Percentiles rank a stretch among this genome's conserved stretches.
Conservation (phyloP, 2,888 invertebrate genomes). For the Operophtera brumata region DNA sequence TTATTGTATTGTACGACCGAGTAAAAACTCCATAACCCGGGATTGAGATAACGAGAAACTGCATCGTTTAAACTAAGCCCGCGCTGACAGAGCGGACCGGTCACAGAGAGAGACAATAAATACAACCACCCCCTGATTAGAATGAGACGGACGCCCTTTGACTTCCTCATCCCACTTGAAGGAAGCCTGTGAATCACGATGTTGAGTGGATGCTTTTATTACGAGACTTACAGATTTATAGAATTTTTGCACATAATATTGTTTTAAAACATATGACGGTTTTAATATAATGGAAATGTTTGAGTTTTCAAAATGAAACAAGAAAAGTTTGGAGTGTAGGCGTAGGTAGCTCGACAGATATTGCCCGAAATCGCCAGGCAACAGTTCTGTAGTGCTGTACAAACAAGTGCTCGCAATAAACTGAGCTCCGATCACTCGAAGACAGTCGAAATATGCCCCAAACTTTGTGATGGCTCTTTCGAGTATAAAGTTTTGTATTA, state of each 20-base stretch:
- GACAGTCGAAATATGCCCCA: constrained; percentile 57
- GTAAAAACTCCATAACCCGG: constrained; percentile 47
- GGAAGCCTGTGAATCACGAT: constrained; percentile 49
- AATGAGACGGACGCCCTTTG: constrained; percentile 47
- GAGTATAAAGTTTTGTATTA: constrained; percentile 68
- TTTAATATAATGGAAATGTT: constrained; percentile 19
- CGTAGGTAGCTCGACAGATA: constrained; percentile 47
- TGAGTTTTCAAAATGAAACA: constrained; percentile 17
- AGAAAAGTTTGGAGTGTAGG: constrained; percentile 28
- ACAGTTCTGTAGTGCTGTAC: constrained; percentile 66
- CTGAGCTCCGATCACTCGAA: constrained; percentile 59
- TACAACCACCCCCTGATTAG: constrained; percentile 39
- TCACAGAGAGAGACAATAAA: constrained; percentile 46
- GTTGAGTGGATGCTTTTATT: constrained; percentile 55
- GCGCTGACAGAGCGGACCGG: constrained; percentile 43
- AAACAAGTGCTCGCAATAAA: constrained; percentile 71
- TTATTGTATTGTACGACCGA: constrained; percentile 37
- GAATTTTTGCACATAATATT: constrained; percentile 18
- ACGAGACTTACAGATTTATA: constrained; percentile 49
- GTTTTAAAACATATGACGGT: constrained; percentile 13
- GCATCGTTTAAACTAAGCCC: constrained; percentile 52
- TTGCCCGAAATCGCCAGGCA: constrained; percentile 62
- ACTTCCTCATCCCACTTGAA: constrained; percentile 45
- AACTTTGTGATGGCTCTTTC: constrained; percentile 65
- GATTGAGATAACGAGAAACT: constrained; percentile 56